Conservation (phyloP, 2,113 vertebrate genomes). For the Gadus macrocephalus region DNA sequence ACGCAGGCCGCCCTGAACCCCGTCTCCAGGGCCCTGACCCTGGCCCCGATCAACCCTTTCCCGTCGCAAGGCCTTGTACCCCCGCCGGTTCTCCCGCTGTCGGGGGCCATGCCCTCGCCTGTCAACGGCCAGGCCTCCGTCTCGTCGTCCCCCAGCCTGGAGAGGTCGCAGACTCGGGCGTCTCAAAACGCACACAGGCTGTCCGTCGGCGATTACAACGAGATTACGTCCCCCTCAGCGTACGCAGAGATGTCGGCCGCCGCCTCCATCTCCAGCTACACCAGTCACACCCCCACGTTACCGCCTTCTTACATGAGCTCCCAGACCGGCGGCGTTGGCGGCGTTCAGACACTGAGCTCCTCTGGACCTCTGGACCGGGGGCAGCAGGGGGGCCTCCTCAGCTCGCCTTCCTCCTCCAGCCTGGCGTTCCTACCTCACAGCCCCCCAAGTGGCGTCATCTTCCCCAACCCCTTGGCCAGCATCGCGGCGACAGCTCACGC, state of each 20-base stretch:
- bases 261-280: conserved; percentile 61
- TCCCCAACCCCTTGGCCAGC: conserved; percentile 94
- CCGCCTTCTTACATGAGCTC: conserved; percentile 66
- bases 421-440: conserved; percentile 95
- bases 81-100: conserved; percentile 75
- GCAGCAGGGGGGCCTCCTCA: conserved; percentile 75
- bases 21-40: conserved; percentile 61
- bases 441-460: conserved; percentile 89
- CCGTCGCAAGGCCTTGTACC: conserved; percentile 75
- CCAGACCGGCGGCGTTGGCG: conserved; percentile 54
- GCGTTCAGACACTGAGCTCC: conserved; percentile 71
- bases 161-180: conserved; percentile 69
- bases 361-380: conserved; percentile 75
- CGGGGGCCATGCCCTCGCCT: conserved; percentile 69
- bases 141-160: conserved; percentile 64
- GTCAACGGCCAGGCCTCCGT: conserved; percentile 68
- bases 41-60: conserved; percentile 67
- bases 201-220: conserved; percentile 55
- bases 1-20: conserved; percentile 72
- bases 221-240: conserved; percentile 62
- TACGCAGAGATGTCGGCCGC: conserved; percentile 60
- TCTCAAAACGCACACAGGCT: conserved; percentile 70
- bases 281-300: conserved; percentile 57
- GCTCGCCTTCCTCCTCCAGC: conserved; percentile 76
- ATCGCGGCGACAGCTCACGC: conserved; percentile 91